These are phyloP conservation scores for Nylanderia fulva DNA, from an alignment of 1,140 invertebrate species.

Conservation along the genomic window DNA sequence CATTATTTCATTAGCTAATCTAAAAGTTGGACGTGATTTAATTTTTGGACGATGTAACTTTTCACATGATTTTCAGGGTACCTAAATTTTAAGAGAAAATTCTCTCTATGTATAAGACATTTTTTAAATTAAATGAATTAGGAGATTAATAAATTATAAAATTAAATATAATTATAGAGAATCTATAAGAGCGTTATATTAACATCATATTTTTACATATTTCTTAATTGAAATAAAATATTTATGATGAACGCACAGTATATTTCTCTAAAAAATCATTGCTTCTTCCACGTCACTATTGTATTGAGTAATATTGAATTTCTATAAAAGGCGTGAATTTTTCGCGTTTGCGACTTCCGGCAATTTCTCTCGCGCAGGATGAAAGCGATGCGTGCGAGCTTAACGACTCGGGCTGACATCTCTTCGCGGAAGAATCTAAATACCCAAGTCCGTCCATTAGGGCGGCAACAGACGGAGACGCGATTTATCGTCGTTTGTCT, in stretches of 20 bases:
- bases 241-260: not conserved
- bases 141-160: not conserved
- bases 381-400: not conserved
- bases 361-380: not conserved
- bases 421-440: not conserved
- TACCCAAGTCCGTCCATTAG: not conserved
- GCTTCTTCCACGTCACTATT: not conserved
- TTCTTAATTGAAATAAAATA: not conserved
- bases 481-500: conserved; percentile 45
- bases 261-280: not conserved
- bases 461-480: not conserved
- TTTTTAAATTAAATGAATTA: no score
- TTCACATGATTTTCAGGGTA: no score
- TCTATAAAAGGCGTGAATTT: no score
- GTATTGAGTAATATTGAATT: not conserved
- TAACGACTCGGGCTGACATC: not conserved
- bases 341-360: not conserved
- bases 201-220: not conserved
- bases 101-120: no score
- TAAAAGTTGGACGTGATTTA: no score
- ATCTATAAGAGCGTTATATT: not conserved
- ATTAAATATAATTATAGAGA: not conserved
- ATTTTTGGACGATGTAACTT: no score
- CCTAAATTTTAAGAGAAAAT: no score
- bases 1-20: no score